Evolutionary conservation across 2,888 invertebrate species (phyloP).

Genomic region (Boloria euphrosyne): DNA sequence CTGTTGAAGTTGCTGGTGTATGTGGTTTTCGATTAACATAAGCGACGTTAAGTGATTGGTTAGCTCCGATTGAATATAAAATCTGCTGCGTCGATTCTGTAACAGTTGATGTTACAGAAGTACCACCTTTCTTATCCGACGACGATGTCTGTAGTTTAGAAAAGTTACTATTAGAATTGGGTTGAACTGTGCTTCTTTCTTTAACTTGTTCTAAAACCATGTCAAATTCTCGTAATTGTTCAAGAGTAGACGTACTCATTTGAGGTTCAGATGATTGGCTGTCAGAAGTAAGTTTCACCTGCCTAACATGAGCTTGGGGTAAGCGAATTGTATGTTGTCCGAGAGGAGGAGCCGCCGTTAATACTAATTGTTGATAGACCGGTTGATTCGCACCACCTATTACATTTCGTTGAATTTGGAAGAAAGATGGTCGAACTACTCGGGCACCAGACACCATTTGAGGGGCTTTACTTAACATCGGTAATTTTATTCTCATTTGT

Average conservation of each 20-base stretch:
- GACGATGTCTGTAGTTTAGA: conserved; percentile 56
- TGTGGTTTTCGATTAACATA: conserved; percentile 72
- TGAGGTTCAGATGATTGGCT: conserved; percentile 78
- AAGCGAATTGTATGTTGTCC: conserved; percentile 72
- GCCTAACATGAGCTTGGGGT: conserved; percentile 62
- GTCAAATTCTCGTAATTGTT: conserved; percentile 90
- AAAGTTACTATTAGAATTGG: conserved; percentile 56
- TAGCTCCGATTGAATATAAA: conserved; percentile 68
- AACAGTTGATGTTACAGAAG: conserved; percentile 51
- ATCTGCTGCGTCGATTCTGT: conserved; percentile 64
- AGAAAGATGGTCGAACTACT: conserved; percentile 79
- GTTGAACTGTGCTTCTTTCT: conserved; percentile 86
- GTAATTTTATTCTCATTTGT: conserved; percentile 79
- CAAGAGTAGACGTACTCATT: conserved; percentile 88
- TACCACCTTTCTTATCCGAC: conserved; percentile 58
- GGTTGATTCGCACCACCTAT: conserved; percentile 81
- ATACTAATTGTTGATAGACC: conserved; percentile 76
- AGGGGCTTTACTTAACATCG: conserved; percentile 78
- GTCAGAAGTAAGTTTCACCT: conserved; percentile 59
- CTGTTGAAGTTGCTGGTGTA: conserved; percentile 57
- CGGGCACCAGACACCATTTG: conserved; percentile 82
- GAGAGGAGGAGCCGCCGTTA: conserved; percentile 74
- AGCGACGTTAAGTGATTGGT: conserved; percentile 66
- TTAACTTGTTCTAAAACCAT: conserved; percentile 91
- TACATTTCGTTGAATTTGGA: conserved; percentile 84